Conservation (phyloP, 2,113 vertebrate genomes). For the Mellivora capensis region DNA sequence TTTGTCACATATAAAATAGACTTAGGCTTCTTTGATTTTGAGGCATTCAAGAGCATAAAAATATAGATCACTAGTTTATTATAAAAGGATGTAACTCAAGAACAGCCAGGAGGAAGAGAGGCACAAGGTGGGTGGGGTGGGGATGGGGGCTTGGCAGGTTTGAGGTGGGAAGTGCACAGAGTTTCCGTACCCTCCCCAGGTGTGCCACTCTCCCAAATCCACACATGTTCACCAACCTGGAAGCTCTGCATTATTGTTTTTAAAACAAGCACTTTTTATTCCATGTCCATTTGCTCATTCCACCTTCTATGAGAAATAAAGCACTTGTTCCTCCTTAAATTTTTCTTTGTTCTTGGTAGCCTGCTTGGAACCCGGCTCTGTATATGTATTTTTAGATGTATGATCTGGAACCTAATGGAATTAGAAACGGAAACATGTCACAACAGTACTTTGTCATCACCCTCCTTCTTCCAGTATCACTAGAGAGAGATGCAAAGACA, state of each 20-base stretch:
- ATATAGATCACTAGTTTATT: background rate
- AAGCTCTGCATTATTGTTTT: background rate
- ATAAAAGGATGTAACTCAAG: background rate
- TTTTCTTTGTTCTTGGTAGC: background rate
- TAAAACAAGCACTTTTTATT: background rate
- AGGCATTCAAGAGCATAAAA: background rate
- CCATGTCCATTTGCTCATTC: background rate
- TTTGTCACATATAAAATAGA: conserved; percentile 79
- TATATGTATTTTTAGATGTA: background rate
- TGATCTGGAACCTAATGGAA: background rate
- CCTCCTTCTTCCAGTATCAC: background rate
- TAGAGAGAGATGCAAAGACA: background rate
- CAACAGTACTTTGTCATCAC: background rate
- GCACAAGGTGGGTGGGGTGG: too few relatives aligned
- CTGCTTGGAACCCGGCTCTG: background rate
- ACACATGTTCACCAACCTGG: background rate
- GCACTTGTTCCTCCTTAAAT: background rate
- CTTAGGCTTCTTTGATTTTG: background rate
- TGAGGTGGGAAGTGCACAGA: background rate
- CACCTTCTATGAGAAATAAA: background rate
- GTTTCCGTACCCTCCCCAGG: background rate
- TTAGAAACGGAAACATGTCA: background rate
- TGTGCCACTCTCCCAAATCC: background rate
- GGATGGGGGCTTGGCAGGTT: too few relatives aligned
- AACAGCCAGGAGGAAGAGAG: background rate